Conservation (phyloP, 2,888 invertebrate genomes). For the Pecten maximus region DNA sequence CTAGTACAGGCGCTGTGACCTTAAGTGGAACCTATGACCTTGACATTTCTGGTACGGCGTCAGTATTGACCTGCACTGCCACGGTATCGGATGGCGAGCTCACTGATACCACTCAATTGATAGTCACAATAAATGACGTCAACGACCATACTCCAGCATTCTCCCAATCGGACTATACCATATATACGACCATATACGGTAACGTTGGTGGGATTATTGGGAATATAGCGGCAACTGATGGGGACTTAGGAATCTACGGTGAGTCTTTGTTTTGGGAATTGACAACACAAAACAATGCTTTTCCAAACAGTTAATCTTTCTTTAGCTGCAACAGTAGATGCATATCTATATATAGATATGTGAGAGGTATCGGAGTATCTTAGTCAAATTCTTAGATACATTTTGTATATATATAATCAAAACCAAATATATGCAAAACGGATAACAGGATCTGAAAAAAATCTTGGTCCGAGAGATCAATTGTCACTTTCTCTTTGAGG, state of each 20-base stretch:
- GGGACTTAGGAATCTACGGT: slow-evolving; percentile 47
- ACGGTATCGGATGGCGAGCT: slow-evolving; percentile 48
- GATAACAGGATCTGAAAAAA: no score
- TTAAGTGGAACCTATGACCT: not conserved
- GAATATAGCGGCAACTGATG: slow-evolving; percentile 42
- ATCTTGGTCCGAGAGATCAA: no score
- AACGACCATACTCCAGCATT: slow-evolving; percentile 50
- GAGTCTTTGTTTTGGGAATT: not conserved
- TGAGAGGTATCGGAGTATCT: no score
- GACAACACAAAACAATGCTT: no score
- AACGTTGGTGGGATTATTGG: slow-evolving; percentile 39
- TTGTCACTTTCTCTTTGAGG: no score
- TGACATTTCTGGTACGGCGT: slow-evolving; percentile 27
- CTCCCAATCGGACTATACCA: slow-evolving; percentile 36
- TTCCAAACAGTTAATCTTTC: no score
- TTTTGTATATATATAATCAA: no score
- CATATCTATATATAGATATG: no score
- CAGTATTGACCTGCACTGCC: slow-evolving; percentile 39
- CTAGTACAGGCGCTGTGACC: not conserved
- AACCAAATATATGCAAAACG: no score
- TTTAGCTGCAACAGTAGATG: no score
- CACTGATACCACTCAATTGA: slow-evolving; percentile 44
- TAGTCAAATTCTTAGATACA: no score
- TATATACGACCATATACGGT: slow-evolving; percentile 36
- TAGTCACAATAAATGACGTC: slow-evolving; percentile 45